Conservation (phyloP, 2,888 invertebrate species). For the Rhaphigaster nebulosa region DNA sequence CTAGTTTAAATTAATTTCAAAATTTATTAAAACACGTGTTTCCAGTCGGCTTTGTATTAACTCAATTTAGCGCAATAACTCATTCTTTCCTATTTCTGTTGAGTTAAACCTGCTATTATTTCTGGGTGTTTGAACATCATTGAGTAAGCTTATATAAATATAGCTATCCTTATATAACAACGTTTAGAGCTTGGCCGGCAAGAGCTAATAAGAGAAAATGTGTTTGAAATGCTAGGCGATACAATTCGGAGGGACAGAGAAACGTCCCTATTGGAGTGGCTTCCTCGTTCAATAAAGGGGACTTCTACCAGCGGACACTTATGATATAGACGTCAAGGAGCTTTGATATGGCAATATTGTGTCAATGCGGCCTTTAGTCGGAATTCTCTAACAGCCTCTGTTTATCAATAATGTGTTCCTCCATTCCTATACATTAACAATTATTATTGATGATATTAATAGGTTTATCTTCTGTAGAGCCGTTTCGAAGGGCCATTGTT, state of each 20-base stretch:
- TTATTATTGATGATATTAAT: constrained; percentile 23
- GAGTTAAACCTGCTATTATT: too few species aligned
- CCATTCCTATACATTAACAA: neutral
- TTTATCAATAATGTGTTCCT: constrained; percentile 18
- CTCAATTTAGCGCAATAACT: too few species aligned
- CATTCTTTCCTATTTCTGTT: too few species aligned
- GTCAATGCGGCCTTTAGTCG: neutral
- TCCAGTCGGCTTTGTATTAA: too few species aligned
- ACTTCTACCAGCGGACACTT: neutral
- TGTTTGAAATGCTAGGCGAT: neutral
- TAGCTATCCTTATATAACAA: neutral
- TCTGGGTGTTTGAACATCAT: too few species aligned
- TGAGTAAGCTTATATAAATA: neutral
- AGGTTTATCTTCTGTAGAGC: neutral
- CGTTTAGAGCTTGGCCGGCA: neutral
- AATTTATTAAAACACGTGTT: too few species aligned
- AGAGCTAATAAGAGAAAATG: neutral
- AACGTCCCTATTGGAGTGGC: constrained; percentile 5
- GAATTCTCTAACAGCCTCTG: neutral
- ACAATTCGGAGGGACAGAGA: neutral
- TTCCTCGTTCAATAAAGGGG: constrained; percentile 12
- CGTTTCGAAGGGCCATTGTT: neutral
- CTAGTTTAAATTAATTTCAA: too few species aligned
- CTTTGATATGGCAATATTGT: constrained; percentile 46
- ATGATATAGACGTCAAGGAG: constrained; percentile 39